Percentiles rank a stretch among this genome's conserved stretches.
Conservation (phyloP, 2,888 invertebrate genomes). For the Pyrocoelia pectoralis region DNA sequence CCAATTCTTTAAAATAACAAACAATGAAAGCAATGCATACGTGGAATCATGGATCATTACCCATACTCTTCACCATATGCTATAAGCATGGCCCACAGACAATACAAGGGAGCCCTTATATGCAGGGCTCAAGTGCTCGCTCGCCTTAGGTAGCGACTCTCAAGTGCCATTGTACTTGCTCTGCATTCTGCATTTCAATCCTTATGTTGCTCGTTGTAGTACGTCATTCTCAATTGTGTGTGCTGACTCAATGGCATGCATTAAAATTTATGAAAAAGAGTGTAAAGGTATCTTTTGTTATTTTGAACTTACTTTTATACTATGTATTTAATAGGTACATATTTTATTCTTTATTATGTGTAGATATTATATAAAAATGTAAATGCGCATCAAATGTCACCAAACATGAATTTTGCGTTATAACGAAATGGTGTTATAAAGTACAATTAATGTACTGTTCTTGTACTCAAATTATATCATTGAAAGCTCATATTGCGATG, state of each 20-base stretch:
- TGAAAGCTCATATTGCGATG: too few relatives aligned
- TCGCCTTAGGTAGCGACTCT: constrained; percentile 50
- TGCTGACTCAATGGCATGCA: constrained; percentile 25
- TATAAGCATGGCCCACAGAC: constrained; percentile 34
- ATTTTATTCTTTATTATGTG: too few relatives aligned
- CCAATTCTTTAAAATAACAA: constrained; percentile 32
- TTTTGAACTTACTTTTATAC: constrained; percentile 14
- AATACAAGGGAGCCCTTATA: constrained; percentile 30
- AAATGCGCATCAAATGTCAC: too few relatives aligned
- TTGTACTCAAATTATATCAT: too few relatives aligned
- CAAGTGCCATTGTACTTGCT: constrained; percentile 43
- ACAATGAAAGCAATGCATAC: constrained; percentile 26
- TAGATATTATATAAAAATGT: too few relatives aligned
- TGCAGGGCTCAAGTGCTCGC: constrained; percentile 40
- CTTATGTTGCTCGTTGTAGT: constrained; percentile 35
- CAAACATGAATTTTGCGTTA: too few relatives aligned
- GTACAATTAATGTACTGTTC: too few relatives aligned
- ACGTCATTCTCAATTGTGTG: constrained; percentile 37
- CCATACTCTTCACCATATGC: constrained; percentile 36
- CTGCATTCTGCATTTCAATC: constrained; percentile 37
- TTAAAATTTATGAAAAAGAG: constrained; percentile 33
- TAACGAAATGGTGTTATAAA: too few relatives aligned
- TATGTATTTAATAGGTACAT: background rate
- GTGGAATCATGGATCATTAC: constrained; percentile 37
- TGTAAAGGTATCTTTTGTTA: constrained; percentile 31